Base-by-base conservation (phyloP, 2,797 vertebrate genomes). In the Aselliscus stoliczkanus region DNA sequence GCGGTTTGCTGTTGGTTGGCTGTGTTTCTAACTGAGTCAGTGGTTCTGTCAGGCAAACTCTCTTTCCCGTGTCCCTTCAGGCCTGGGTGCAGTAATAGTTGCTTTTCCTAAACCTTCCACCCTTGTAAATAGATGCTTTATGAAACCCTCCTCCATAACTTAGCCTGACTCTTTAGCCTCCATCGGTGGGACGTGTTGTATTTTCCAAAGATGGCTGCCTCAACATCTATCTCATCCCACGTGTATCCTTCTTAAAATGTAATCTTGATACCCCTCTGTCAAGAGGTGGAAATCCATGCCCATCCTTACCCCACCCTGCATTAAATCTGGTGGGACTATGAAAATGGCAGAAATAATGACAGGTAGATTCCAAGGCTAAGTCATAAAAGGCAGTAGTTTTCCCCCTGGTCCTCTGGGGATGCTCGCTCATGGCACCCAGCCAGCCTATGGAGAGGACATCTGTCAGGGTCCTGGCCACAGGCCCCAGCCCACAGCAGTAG, bases 1-100 rank as follows among this genome's bases (percentile, higher is more conserved):
- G 31, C 23, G 1, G 2, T 18, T 15, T 77, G 56, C 3, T 10
- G 5, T 5, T 12, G 50, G 69, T 50, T 7, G 4, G 21, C 11
- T 6, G 7, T 14, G 21, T 34, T 15, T 20, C 42, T 80, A 25
- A 44, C 50, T 27, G 47, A 73, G 27, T 62, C 31, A 5, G 34
- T 65, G 42, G 9, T 64, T 87, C 31, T 70, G n/a, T 23, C 72
- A 14, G 65, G 18, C 10, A 11, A 42, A 50, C 31, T 4, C 23
- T 77, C 62, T 29, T 17, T 70, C 31, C 7, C 5, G 25, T 2
- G 4, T 67, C n/a, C 27, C 31, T 77, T 37, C 1, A 13, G 54
- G 25, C 20, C 8, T 13, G 29, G 18, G 27, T 0, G 0, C 54
- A 31, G 69, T 17, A 23, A 50, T 10, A 72, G 12, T 58, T 31